Evolutionary conservation across 2,888 invertebrate genomes (phyloP).

Genomic region (Bedellia somnulentella): DNA sequence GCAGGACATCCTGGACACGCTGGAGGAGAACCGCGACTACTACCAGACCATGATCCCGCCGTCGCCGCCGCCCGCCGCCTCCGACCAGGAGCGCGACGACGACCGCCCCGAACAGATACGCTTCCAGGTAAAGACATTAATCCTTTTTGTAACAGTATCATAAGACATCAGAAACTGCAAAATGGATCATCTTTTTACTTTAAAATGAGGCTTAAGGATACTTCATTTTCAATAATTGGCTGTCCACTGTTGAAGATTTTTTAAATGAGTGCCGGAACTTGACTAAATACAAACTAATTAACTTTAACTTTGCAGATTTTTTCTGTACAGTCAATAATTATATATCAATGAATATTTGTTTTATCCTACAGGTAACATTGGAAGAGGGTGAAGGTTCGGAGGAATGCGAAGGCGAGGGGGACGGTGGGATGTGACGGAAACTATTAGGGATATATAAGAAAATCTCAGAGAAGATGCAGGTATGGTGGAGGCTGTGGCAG

Average conservation of each 20-base stretch:
- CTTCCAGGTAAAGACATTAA: slow-evolving; percentile 72
- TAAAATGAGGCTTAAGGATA: too few relatives aligned
- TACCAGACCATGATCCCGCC: slow-evolving; percentile 94
- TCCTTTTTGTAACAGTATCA: too few relatives aligned
- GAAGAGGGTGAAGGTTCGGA: slow-evolving; percentile 81
- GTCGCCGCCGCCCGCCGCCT: slow-evolving; percentile 71
- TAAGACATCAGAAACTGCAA: too few relatives aligned
- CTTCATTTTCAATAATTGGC: too few relatives aligned
- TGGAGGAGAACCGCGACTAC: slow-evolving; percentile 98
- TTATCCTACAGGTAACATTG: slow-evolving; percentile 76
- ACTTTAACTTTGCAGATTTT: too few relatives aligned
- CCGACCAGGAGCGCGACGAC: slow-evolving; percentile 52
- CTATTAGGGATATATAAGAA: slow-evolving; percentile 87
- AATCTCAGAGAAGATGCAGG: slow-evolving; percentile 86
- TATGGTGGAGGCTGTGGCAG: slow-evolving; percentile 86
- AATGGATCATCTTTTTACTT: too few relatives aligned
- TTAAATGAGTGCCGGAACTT: too few relatives aligned
- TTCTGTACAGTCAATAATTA: too few relatives aligned
- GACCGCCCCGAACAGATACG: slow-evolving; percentile 72
- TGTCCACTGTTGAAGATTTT: too few relatives aligned
- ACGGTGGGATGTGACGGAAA: slow-evolving; percentile 89
- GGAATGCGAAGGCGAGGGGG: slow-evolving; percentile 56
- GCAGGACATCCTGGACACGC: slow-evolving; percentile 94
- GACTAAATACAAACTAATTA: too few relatives aligned
- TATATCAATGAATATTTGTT: too few relatives aligned